phyloP scores from a whole-genome alignment of 2,888 invertebrate species.

The Luperina testacea region DNA sequence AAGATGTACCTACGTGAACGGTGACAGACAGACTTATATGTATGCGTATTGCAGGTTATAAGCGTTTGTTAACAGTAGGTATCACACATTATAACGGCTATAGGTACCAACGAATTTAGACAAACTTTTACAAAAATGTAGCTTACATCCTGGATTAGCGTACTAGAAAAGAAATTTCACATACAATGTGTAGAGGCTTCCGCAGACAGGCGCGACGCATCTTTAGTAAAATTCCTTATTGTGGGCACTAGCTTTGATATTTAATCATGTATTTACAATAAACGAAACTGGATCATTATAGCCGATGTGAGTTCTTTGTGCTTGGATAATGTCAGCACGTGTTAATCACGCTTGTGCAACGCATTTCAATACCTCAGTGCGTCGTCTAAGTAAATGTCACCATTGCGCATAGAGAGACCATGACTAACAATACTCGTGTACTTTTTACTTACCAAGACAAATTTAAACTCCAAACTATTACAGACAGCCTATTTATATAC shows the following conservation, averaged over 20 bases:
- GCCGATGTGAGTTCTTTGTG: constrained; percentile 36
- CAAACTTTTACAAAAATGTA: not conserved
- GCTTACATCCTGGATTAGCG: not conserved
- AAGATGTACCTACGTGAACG: not conserved
- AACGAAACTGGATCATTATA: constrained; percentile 20
- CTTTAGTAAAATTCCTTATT: no score
- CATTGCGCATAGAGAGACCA: constrained; percentile 37
- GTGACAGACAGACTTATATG: not conserved
- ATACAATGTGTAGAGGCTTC: not conserved
- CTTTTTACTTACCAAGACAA: not conserved
- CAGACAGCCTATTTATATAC: not conserved
- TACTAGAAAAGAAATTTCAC: not conserved
- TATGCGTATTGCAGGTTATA: not conserved
- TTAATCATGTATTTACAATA: not conserved
- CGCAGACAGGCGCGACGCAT: no score
- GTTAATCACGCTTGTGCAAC: constrained; percentile 34
- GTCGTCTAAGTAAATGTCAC: constrained; percentile 55
- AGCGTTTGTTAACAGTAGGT: no score
- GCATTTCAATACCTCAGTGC: constrained; percentile 48
- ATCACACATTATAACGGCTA: not conserved
- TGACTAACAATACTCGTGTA: constrained; percentile 13
- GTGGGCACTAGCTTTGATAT: not conserved
- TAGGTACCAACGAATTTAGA: not conserved
- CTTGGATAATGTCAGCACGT: constrained; percentile 51
- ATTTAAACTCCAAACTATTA: constrained; percentile 3